phyloP scores from a whole-genome alignment of 2,797 vertebrate genomes.

The Staurois parvus region DNA sequence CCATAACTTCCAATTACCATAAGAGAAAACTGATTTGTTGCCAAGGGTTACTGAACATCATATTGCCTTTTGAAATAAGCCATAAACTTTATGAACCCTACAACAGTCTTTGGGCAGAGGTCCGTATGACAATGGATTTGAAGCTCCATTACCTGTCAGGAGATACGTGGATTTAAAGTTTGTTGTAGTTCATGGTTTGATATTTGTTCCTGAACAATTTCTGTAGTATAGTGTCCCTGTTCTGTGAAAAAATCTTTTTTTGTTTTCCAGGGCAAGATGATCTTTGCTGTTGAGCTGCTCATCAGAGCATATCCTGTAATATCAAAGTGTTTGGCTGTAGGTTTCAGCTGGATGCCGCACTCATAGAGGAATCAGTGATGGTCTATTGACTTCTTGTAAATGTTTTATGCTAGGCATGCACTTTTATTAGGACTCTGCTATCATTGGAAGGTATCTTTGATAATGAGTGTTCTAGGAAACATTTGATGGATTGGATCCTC shows the following conservation, averaged over 20 bases:
- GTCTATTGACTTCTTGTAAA: slow-evolving; percentile 56
- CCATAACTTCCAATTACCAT: no score
- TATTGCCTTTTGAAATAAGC: neutral
- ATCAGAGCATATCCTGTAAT: slow-evolving; percentile 49
- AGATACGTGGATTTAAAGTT: slow-evolving; percentile 17
- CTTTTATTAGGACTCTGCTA: slow-evolving; percentile 27
- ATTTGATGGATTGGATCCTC: slow-evolving; percentile 38
- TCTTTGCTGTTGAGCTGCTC: slow-evolving; percentile 36
- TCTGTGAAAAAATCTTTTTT: neutral
- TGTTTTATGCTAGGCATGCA: slow-evolving; percentile 32
- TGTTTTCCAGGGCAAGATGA: slow-evolving; percentile 27
- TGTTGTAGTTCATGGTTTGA: slow-evolving; percentile 22
- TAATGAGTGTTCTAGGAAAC: slow-evolving; percentile 24
- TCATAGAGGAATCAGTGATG: slow-evolving; percentile 39
- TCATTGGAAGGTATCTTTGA: slow-evolving; percentile 21
- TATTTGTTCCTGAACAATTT: slow-evolving; percentile 34
- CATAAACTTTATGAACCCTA: neutral
- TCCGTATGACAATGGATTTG: neutral
- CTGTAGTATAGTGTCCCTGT: slow-evolving; percentile 16
- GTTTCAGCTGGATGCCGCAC: slow-evolving; percentile 15
- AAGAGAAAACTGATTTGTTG: neutral
- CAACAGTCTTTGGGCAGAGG: neutral
- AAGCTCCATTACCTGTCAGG: neutral
- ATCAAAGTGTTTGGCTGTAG: slow-evolving; percentile 44
- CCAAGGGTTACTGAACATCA: neutral